phyloP scores from a whole-genome alignment of 1,140 invertebrate species.

The Zaprionus ghesquierei region DNA sequence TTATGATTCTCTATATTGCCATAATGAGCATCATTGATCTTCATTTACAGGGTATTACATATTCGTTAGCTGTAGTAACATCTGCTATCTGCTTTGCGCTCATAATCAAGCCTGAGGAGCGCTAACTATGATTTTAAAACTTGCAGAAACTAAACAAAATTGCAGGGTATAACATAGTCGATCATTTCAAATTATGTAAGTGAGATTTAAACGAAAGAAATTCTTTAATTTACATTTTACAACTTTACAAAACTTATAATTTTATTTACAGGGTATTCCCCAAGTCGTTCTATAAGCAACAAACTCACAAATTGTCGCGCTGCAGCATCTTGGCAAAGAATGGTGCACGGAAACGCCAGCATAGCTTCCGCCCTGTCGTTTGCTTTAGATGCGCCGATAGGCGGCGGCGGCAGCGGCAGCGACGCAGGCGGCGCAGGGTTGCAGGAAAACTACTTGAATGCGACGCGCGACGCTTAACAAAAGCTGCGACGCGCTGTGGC shows the following conservation, averaged over 20 bases:
- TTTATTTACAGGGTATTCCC: not conserved
- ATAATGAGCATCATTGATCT: too few relatives aligned
- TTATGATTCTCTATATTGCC: too few relatives aligned
- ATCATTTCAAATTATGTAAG: too few relatives aligned
- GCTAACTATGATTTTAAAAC: too few relatives aligned
- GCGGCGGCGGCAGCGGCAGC: not conserved
- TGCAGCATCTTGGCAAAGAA: constrained; percentile 41
- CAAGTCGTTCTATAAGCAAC: not conserved
- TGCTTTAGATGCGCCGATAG: constrained; percentile 11
- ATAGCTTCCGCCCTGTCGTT: constrained; percentile 39
- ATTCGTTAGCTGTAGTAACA: too few relatives aligned
- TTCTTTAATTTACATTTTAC: too few relatives aligned
- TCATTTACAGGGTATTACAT: not conserved
- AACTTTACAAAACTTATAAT: too few relatives aligned
- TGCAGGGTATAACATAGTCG: not conserved
- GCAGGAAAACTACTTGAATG: constrained; percentile 36
- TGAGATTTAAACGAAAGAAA: not conserved
- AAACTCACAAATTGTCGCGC: not conserved
- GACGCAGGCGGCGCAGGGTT: not conserved
- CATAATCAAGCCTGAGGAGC: too few relatives aligned
- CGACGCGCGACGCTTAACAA: constrained; percentile 31
- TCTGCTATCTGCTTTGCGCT: too few relatives aligned
- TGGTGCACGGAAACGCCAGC: constrained; percentile 40
- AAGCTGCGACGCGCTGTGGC: constrained; percentile 20
- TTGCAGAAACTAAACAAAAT: too few relatives aligned